Percentiles rank a stretch among this genome's conserved stretches.
phyloP scores from a whole-genome alignment of 2,113 vertebrate species.

The Mus spicilegus region DNA sequence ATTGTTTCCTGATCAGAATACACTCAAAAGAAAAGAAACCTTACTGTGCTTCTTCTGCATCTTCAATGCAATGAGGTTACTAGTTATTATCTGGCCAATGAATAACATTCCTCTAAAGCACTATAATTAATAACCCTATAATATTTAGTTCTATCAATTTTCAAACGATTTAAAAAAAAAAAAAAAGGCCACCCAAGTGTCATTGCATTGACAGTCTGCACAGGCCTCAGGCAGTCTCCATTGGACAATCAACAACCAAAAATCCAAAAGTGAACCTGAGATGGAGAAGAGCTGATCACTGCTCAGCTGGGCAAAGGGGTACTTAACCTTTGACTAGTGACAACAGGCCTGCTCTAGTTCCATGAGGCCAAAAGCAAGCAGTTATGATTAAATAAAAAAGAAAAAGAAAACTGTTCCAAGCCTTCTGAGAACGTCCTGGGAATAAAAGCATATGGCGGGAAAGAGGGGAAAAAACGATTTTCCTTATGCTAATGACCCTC shows the following conservation, averaged over 20 bases:
- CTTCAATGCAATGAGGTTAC: slow-evolving; percentile 58
- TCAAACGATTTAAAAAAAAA: slow-evolving; percentile 84
- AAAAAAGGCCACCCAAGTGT: slow-evolving; percentile 77
- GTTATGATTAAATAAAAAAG: slow-evolving; percentile 87
- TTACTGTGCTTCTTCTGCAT: slow-evolving; percentile 42
- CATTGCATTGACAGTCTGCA: slow-evolving; percentile 80
- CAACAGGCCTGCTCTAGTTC: slow-evolving; percentile 83
- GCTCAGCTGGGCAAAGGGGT: slow-evolving; percentile 71
- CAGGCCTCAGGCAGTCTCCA: slow-evolving; percentile 75
- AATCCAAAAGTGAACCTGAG: slow-evolving; percentile 68
- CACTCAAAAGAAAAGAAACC: slow-evolving; percentile 35
- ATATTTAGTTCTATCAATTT: slow-evolving; percentile 83
- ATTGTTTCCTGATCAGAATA: slow-evolving; percentile 8
- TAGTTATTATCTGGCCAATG: slow-evolving; percentile 68
- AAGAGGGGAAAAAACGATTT: slow-evolving; percentile 87
- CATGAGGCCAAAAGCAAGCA: slow-evolving; percentile 84
- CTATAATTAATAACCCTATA: slow-evolving; percentile 81
- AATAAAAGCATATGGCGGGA: slow-evolving; percentile 89
- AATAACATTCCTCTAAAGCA: slow-evolving; percentile 65
- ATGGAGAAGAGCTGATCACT: neutral
- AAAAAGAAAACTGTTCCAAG: slow-evolving; percentile 85
- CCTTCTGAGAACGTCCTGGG: slow-evolving; percentile 84
- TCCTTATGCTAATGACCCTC: slow-evolving; percentile 90
- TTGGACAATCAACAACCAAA: slow-evolving; percentile 77
- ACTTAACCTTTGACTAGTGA: slow-evolving; percentile 87